Base-by-base conservation (phyloP, 2,888 invertebrate genomes). In the Cryptosula pallasiana region DNA sequence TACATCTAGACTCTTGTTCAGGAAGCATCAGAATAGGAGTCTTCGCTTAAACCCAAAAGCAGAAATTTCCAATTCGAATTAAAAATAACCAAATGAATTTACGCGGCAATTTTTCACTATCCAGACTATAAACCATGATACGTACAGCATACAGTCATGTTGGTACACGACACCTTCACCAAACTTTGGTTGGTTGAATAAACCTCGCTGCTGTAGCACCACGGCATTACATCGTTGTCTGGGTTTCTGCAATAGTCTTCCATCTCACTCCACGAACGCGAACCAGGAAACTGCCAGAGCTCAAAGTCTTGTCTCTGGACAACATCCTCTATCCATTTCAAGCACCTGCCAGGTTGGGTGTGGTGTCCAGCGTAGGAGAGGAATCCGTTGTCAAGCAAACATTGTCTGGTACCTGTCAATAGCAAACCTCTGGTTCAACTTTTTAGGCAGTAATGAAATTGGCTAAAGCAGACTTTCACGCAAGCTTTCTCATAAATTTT, bases 161-260 rank as follows among this genome's bases (percentile, higher is more conserved):
- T 32, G 13, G 13, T 20, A 32, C 63, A 63, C 29, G 3, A 20
- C 63, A 63, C 9, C 32, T 63, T 63, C n/a, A 29, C 32, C 13
- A 63, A 32, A 9, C 27, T 27, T 32, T 32, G 29, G 9, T 63
- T 34, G 2, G 13, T 34, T 3, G 3, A 27, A 57, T n/a, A 57
- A 5, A 13, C 34, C 27, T 63, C 25, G 25, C n/a, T 63, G 63
- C 34, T 63, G 32, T 63, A 70, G 25, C 70, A 70, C 70, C 70
- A 70, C 1, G 70, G 70, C 5, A 16, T 23, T 45, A 32, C 29
- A 32, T 36, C 13, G 45, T 70, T 70, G 36, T 70, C 70, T 36
- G 70, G 70, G 32, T 70, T 70, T 36, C 70, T 70, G 25, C 70
- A 70, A 45, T 70, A 36, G 55, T 70, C 32, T 16, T 5, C 63